Percentiles rank a stretch among this genome's conserved stretches.
These are phyloP conservation scores for Blennius ocellaris DNA, from an alignment of 2,113 vertebrate genomes.

Conservation along the genomic window DNA sequence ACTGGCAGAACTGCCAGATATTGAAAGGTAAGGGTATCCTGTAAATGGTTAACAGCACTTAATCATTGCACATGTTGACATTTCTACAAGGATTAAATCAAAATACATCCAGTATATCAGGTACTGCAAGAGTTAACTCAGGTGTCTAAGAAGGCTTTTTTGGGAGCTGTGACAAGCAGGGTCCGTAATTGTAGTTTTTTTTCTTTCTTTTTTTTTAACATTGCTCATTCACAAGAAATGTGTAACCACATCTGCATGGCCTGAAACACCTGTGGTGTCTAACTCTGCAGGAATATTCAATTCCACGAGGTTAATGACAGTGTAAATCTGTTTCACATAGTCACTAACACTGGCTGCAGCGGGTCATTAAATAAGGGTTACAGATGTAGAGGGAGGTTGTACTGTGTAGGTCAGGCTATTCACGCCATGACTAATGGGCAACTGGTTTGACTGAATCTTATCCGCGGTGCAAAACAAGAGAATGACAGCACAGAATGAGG, in stretches of 20 bases:
- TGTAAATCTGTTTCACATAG: neutral
- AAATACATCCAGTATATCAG: too few species aligned
- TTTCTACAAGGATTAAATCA: too few species aligned
- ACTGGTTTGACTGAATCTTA: slow-evolving; percentile 16
- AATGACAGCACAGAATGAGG: neutral
- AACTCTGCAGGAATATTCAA: neutral
- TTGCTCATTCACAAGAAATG: too few species aligned
- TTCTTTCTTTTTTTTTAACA: too few species aligned
- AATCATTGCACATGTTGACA: too few species aligned
- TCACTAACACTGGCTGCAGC: slow-evolving; percentile 4
- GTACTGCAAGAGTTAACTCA: too few species aligned
- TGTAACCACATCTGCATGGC: neutral
- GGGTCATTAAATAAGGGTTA: slow-evolving; percentile 10
- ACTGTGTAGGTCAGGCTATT: slow-evolving; percentile 6
- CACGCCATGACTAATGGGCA: slow-evolving; percentile 10
- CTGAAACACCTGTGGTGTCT: neutral
- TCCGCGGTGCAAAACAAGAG: neutral
- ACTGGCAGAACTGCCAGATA: too few species aligned
- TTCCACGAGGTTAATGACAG: neutral
- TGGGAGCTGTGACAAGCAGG: too few species aligned
- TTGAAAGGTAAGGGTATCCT: too few species aligned
- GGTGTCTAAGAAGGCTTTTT: too few species aligned
- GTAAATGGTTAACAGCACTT: too few species aligned
- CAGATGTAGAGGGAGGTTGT: slow-evolving; percentile 7
- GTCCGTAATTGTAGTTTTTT: too few species aligned